Evolutionary conservation across 2,888 invertebrate genomes (phyloP), one percentile per base, ranked within the genome.

Genomic region (Desoria tigrina): DNA sequence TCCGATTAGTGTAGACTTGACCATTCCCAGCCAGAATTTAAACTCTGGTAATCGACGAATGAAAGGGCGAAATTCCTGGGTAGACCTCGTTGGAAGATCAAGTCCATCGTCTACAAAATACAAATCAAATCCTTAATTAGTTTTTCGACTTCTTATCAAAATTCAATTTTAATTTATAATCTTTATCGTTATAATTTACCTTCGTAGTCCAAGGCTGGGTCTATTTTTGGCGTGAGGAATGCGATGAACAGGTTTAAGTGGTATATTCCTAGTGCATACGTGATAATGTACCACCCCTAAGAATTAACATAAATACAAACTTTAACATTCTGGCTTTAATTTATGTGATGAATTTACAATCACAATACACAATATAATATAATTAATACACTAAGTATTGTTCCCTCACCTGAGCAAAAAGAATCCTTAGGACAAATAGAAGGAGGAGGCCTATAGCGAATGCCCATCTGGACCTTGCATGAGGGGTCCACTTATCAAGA

Each of bases 201-300:
- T 83, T 92, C 92, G 80, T 92, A 91, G 83, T 94, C 93, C 85
- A 93, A 87, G 49, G 94, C 94, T 74, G 98, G 99, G 86, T 99
- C 98, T 80, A 98, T 96, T 86, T 97, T 98, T 79, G 99, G 99
- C 79, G 99, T 96, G 76, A 99, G 87, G 86, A 99, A 99, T 83
- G 97, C 96, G 84, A 99, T 96, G 84, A 99, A 97, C 81, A 99
- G 85, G 84, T 99, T 99, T 81, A 99, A 86, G 81, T 99, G 94
- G 83, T 98, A 99, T 80, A 99, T 99, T 77, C 98, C 98, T 81
- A 99, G 84, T 32, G 96, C 99, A 83, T 99, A 99, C 77, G 97
- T 96, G 68, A 99, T 89, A 78, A 99, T 99, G 81, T 99, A 99
- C 96, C 98, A 99, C 76, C 99, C 99, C 92, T 99, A 84, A 73